Percentiles rank a stretch among this genome's conserved stretches.
Evolutionary conservation across 2,797 vertebrate genomes (phyloP).

Genomic region (Enteromius paludinosus): DNA sequence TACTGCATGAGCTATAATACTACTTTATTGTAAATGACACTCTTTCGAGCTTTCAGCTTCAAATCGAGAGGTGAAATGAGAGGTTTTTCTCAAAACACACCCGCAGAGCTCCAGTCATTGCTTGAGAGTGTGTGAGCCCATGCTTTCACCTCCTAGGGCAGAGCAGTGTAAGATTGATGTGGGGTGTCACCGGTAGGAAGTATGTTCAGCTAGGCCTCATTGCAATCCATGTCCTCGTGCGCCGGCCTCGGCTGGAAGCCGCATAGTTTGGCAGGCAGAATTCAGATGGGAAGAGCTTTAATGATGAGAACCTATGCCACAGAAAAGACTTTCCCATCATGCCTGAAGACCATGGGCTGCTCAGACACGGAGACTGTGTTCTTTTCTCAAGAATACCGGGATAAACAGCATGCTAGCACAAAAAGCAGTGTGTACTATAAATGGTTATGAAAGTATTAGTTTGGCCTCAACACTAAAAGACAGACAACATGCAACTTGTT

Average conservation of each 20-base stretch:
- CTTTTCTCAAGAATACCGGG: slow-evolving; percentile 38
- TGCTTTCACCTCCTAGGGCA: slow-evolving; percentile 63
- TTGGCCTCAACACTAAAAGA: neutral
- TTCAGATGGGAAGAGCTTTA: slow-evolving; percentile 88
- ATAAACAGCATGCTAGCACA: slow-evolving; percentile 2
- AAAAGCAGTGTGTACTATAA: slow-evolving; percentile 9
- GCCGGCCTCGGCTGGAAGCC: slow-evolving; percentile 84
- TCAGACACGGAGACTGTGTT: slow-evolving; percentile 66
- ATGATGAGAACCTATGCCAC: slow-evolving; percentile 86
- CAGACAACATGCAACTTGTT: neutral
- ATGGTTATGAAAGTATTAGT: neutral
- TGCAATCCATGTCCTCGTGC: slow-evolving; percentile 88
- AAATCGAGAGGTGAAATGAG: slow-evolving; percentile 66
- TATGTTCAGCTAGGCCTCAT: slow-evolving; percentile 87
- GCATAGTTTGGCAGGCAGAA: slow-evolving; percentile 88
- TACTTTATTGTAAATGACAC: slow-evolving; percentile 33
- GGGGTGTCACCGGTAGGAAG: slow-evolving; percentile 91
- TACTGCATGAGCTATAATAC: neutral
- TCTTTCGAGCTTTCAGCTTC: slow-evolving; percentile 60
- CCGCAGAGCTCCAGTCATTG: slow-evolving; percentile 83
- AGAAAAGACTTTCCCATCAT: slow-evolving; percentile 81
- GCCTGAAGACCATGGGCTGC: slow-evolving; percentile 50
- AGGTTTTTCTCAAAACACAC: slow-evolving; percentile 65
- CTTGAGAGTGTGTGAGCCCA: slow-evolving; percentile 60
- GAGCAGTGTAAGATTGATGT: slow-evolving; percentile 90